Conservation (phyloP, 2,888 invertebrate genomes). For the Dastarcus helophoroides region DNA sequence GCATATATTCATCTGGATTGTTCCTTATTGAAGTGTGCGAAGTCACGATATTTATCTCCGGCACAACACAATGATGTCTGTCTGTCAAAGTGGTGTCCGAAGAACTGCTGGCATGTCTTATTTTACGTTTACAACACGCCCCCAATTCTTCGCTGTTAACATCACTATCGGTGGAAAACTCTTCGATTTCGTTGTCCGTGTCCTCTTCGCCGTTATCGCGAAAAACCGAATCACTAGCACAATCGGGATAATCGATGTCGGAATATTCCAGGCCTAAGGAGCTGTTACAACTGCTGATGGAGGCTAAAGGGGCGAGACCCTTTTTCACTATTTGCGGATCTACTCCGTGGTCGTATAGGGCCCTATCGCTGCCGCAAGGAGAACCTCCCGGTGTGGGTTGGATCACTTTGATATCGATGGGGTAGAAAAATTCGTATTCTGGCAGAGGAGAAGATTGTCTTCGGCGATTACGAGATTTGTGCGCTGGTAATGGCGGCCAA, state of each 20-base stretch:
- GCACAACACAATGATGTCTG: conserved; percentile 16
- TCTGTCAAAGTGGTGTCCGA: conserved; percentile 9
- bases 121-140: conserved; percentile 12
- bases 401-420: conserved; percentile 48
- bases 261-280: conserved; percentile 39
- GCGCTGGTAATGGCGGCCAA: conserved; percentile 48
- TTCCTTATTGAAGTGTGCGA: too few relatives aligned
- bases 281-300: conserved; percentile 66
- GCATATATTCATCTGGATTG: conserved; percentile 18
- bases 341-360: conserved; percentile 36
- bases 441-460: conserved; percentile 33
- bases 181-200: conserved; percentile 76
- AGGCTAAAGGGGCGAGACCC: conserved; percentile 65
- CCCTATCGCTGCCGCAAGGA: conserved; percentile 60
- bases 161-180: conserved; percentile 74
- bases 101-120: conserved; percentile 9
- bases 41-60: conserved; percentile 10
- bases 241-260: conserved; percentile 56
- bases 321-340: conserved; percentile 23
- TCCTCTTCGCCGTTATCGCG: conserved; percentile 58
- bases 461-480: conserved; percentile 33
- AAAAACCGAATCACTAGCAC: conserved; percentile 71
- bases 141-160: conserved; percentile 35
- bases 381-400: conserved; percentile 76
- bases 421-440: conserved; percentile 34